phyloP scores from a whole-genome alignment of 2,797 vertebrate species.

The Sylvia borin region DNA sequence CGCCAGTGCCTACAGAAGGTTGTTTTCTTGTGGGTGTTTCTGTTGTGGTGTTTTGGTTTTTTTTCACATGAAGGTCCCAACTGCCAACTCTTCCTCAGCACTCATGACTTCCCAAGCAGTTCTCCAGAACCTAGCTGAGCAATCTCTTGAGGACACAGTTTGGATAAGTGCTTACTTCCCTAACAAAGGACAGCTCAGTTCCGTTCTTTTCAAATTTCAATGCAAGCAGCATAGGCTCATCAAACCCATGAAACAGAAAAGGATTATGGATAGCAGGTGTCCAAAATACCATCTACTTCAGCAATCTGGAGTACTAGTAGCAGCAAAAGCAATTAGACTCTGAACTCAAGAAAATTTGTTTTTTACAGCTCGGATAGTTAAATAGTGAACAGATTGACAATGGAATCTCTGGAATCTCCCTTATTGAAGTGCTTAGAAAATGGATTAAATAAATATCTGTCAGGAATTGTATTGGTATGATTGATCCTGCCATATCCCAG shows the following conservation, averaged over 20 bases:
- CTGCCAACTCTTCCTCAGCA: neutral
- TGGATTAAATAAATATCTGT: slow-evolving; percentile 37
- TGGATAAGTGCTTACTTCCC: neutral
- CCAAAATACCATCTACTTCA: slow-evolving; percentile 41
- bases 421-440: slow-evolving; percentile 6
- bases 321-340: slow-evolving; percentile 41
- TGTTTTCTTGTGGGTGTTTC: neutral
- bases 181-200: neutral
- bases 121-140: neutral
- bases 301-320: slow-evolving; percentile 16
- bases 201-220: neutral
- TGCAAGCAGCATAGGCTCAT: neutral
- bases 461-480: neutral
- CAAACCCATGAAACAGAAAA: slow-evolving; percentile 19
- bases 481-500: neutral
- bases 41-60: neutral
- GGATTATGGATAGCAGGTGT: slow-evolving; percentile 42
- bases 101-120: neutral
- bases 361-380: neutral
- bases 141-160: neutral
- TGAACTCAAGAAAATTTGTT: slow-evolving; percentile 37
- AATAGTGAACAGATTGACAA: slow-evolving; percentile 47
- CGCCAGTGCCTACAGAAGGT: neutral
- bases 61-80: neutral
- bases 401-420: slow-evolving; percentile 37